Base-by-base conservation (phyloP, 1,140 invertebrate species). In the Platyura marginata region DNA sequence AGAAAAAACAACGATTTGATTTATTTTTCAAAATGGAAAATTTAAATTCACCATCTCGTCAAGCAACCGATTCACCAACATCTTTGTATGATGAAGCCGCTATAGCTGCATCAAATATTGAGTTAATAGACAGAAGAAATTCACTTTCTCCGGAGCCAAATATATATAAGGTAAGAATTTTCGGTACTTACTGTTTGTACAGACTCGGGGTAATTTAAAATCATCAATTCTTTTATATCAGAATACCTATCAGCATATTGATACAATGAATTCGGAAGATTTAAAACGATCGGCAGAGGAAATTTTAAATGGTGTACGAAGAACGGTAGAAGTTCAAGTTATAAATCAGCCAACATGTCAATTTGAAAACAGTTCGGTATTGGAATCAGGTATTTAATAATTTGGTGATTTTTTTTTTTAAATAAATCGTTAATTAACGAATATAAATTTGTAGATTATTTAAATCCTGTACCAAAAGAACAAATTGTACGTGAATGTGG, bases 401-500 rank as follows among this genome's bases (percentile, higher is more conserved):
- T n/a, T n/a, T n/a, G n/a, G n/a, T 8, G 41, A 10, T 42, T 8
- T 4, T 25, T 29, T 42, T 20, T 15, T 13, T 10, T 36, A 15
- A 40, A 34, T 40, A 42, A 34, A 34, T 20, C 6, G 5, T 36
- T 29, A 15, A 9, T n/a, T n/a, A n/a, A n/a, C n/a, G n/a, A n/a
- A n/a, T n/a, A n/a, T n/a, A n/a, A 19, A 15, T 21, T 29, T n/a
- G 10, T 18, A 60, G 64, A 66, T 50, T 66, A 65, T 47, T 51
- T 67, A 32, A 67, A 67, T 53, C 63, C 64, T 21, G 56, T 66
- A 37, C 55, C 64, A 41, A 63, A 61, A 43, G 56, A 64, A 35
- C 58, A 62, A 19, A 53, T 63, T 10, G 45, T 57, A 20, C 55
- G 59, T 39, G 64, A 66, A 46, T 63, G 59, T 37, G 64, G 62